Percentiles rank a stretch among this genome's conserved stretches.
Conservation (phyloP, 2,113 vertebrate species). For the Sturnus vulgaris region DNA sequence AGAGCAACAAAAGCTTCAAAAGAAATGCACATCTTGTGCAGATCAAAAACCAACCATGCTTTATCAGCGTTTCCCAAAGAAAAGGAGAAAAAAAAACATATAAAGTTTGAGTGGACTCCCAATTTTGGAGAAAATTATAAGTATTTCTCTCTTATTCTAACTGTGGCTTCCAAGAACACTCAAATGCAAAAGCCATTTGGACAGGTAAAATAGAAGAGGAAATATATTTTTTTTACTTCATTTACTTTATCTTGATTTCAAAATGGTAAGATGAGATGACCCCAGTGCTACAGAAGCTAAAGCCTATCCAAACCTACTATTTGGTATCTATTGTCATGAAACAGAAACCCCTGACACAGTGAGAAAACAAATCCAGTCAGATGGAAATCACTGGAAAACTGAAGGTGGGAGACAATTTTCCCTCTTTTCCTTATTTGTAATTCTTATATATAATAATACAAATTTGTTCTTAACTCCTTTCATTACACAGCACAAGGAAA, state of each 20-base stretch:
- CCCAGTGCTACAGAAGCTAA: background rate
- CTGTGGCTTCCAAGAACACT: background rate
- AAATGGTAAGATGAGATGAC: background rate
- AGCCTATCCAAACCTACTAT: background rate
- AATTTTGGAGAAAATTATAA: background rate
- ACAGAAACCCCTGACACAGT: background rate
- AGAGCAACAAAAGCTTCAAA: background rate
- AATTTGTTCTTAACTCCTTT: background rate
- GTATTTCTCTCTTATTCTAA: background rate
- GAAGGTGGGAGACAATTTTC: background rate
- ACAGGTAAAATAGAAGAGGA: background rate
- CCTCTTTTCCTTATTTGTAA: background rate
- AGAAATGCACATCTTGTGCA: background rate
- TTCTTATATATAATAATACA: background rate
- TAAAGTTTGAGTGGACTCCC: background rate
- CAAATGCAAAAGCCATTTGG: background rate
- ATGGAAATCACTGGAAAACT: background rate
- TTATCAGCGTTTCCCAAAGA: background rate
- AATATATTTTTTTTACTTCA: background rate
- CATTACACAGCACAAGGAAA: background rate
- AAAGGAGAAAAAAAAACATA: accelerated
- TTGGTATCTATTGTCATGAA: background rate
- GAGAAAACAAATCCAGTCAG: background rate
- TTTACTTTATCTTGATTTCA: background rate
- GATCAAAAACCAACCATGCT: background rate